phyloP scores from a whole-genome alignment of 2,888 invertebrate species.

The Campoletis raptor region DNA sequence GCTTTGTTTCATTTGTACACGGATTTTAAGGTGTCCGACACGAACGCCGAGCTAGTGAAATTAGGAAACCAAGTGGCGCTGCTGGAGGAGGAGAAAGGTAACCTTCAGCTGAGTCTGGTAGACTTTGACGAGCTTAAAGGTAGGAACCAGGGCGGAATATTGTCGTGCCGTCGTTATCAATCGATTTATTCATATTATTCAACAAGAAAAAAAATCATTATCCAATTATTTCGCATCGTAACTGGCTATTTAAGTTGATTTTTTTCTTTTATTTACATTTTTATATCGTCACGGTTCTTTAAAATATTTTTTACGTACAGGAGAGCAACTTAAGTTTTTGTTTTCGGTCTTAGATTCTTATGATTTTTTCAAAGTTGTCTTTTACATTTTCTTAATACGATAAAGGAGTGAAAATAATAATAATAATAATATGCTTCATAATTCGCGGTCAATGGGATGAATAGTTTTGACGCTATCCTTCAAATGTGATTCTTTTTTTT shows the following conservation, averaged over 20 bases:
- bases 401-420: slow-evolving; percentile 8
- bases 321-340: slow-evolving; percentile 23
- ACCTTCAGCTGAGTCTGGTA: slow-evolving; percentile 93
- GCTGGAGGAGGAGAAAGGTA: slow-evolving; percentile 96
- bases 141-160: slow-evolving; percentile 84
- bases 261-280: slow-evolving; percentile 63
- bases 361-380: slow-evolving; percentile 23
- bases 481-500: slow-evolving; percentile 69
- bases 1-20: slow-evolving; percentile 82
- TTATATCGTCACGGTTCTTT: slow-evolving; percentile 15
- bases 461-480: slow-evolving; percentile 46
- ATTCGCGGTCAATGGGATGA: slow-evolving; percentile 46
- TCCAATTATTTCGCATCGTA: slow-evolving; percentile 64
- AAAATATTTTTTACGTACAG: slow-evolving; percentile 4
- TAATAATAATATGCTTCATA: slow-evolving; percentile 39
- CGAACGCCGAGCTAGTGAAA: slow-evolving; percentile 89
- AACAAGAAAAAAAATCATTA: slow-evolving; percentile 54
- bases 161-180: slow-evolving; percentile 74
- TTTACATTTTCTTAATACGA: slow-evolving; percentile 41
- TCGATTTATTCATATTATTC: slow-evolving; percentile 70
- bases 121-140: slow-evolving; percentile 91
- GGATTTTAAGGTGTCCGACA: slow-evolving; percentile 88
- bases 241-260: slow-evolving; percentile 44
- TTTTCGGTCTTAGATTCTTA: slow-evolving; percentile 29
- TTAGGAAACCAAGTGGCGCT: slow-evolving; percentile 92